phyloP scores from a whole-genome alignment of 2,888 invertebrate species.

The Eilema sororculum region DNA sequence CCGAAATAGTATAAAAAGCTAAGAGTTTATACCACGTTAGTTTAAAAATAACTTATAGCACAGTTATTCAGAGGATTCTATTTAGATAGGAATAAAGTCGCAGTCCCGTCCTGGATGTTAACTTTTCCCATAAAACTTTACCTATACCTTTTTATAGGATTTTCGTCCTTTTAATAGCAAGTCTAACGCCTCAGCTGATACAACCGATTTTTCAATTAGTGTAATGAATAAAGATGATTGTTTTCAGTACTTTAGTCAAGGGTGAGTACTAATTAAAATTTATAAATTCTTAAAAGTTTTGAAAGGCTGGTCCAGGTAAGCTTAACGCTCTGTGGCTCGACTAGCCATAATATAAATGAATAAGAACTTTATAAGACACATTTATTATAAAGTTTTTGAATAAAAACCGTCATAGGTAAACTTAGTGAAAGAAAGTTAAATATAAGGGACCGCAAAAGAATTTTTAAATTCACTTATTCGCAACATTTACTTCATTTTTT shows the following conservation, averaged over 20 bases:
- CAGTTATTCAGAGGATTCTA: too few species aligned
- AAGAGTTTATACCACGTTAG: too few species aligned
- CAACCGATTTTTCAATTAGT: not conserved
- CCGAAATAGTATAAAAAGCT: too few species aligned
- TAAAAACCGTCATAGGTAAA: not conserved
- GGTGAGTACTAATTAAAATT: slow-evolving; percentile 1
- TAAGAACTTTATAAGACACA: not conserved
- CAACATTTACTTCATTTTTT: not conserved
- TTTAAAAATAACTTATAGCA: too few species aligned
- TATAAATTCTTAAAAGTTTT: slow-evolving; percentile 1
- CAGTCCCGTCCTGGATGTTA: too few species aligned
- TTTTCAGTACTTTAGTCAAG: not conserved
- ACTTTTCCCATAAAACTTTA: too few species aligned
- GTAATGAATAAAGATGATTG: not conserved
- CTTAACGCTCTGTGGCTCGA: not conserved
- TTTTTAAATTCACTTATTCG: not conserved
- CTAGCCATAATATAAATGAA: not conserved
- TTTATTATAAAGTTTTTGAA: not conserved
- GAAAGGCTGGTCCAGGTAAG: not conserved
- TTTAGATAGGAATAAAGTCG: too few species aligned
- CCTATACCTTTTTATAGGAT: too few species aligned
- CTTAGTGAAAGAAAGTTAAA: not conserved
- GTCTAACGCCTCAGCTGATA: not conserved
- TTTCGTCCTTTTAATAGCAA: not conserved
- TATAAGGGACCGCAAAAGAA: not conserved